Evolutionary conservation across 2,888 invertebrate species (phyloP), one percentile per base, ranked within the genome.

Genomic region (Trypoxylon attenuatum): DNA sequence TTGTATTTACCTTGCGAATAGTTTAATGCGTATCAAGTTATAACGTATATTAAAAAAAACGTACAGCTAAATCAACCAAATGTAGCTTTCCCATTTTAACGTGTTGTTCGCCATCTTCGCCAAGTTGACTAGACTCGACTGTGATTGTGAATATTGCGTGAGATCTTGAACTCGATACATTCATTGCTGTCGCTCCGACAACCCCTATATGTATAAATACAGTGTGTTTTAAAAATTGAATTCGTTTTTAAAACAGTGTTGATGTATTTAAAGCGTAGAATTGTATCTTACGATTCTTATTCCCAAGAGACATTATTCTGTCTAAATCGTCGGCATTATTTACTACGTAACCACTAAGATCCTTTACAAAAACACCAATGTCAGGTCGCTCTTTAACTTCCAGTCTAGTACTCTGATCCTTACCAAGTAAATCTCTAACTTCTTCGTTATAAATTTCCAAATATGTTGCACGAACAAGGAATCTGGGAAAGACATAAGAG

Each of bases 361-460:
- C 99, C 87, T 98, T 98, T 0, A 99, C 98, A 86, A 98, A 99
- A 2, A 99, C 98, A 1, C 99, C 98, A 68, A 98, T 94, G 82
- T 99, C 98, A 0, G 97, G 94, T 3, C 98, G 89, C 88, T 99
- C 99, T 87, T 98, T 96, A 1, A 99, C 96, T 87, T 98, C 97
- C 10, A 98, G 89, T 79, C 94, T 93, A 79, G 91, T 92, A 75
- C 92, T 93, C 25, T 96, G 95, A 87, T 97, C 95, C 86, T 95
- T 96, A 4, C 94, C 94, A 2, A 99, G 89, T 41, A 99, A 89
- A 89, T 99, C 99, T 21, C 98, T 91, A 0, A 99, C 97, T 88
- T 99, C 99, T 88, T 99, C 99, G 87, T 99, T 99, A 88, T 99
- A 99, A 69, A 99, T 99, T 89, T 99, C 99, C 87, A 99, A 89